A percentile compares a stretch with the other conserved stretches of the same genome.
Conservation (phyloP, 2,888 invertebrate species). For the Drosophila buzzatii region DNA sequence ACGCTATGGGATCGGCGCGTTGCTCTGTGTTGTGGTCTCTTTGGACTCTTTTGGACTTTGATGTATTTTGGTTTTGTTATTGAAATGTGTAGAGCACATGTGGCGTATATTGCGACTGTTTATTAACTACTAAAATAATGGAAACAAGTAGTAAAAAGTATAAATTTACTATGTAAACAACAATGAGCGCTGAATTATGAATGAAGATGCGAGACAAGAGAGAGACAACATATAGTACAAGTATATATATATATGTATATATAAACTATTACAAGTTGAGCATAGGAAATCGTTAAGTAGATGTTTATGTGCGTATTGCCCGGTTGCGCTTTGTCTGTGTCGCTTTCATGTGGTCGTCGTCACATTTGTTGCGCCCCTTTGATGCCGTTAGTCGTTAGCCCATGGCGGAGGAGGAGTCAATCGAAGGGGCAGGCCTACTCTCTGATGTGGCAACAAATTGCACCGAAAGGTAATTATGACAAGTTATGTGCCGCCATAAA, state of each 20-base stretch:
- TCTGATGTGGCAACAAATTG: constrained; percentile 76
- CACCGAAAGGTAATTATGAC: constrained; percentile 63
- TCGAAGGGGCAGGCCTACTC: constrained; percentile 47
- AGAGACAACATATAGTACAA: constrained; percentile 6
- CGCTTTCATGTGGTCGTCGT: constrained; percentile 77
- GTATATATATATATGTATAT: constrained; percentile 1
- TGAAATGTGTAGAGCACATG: constrained; percentile 69
- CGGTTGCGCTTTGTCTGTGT: constrained; percentile 22
- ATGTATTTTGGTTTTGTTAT: constrained; percentile 49
- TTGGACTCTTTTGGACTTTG: constrained; percentile 49
- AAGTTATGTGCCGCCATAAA: constrained; percentile 64
- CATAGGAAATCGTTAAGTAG: constrained; percentile 79
- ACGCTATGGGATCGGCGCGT: not conserved
- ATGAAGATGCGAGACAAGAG: constrained; percentile 50
- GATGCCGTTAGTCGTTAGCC: constrained; percentile 34
- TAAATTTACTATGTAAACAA: constrained; percentile 81
- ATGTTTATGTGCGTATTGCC: constrained; percentile 69
- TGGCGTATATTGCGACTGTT: constrained; percentile 65
- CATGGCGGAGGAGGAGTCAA: constrained; percentile 14
- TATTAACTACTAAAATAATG: constrained; percentile 80
- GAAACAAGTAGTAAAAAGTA: constrained; percentile 81
- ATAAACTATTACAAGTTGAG: constrained; percentile 27
- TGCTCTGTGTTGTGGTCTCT: constrained; percentile 41
- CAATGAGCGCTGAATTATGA: constrained; percentile 67
- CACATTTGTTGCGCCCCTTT: constrained; percentile 65